Evolutionary conservation across 1,140 invertebrate genomes (phyloP).

Genomic region (Neoseiulus cucumeris): DNA sequence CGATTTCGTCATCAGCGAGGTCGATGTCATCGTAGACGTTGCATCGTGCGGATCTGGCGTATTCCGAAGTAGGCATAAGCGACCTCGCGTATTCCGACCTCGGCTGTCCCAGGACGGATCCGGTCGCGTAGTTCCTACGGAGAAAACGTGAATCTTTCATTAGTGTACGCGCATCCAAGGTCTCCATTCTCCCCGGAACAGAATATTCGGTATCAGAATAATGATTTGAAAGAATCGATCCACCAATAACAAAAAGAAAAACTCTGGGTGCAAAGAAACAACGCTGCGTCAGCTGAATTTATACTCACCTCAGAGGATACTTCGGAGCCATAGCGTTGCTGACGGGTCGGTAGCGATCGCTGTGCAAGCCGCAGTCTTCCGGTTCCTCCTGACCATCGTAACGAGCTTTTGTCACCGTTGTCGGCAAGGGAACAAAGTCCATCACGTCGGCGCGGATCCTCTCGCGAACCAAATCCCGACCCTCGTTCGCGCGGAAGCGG

Average conservation of each 20-base stretch:
- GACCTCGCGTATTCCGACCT: conserved; percentile 5
- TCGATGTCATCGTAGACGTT: not conserved
- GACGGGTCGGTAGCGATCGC: not conserved
- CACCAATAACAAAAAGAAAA: no score
- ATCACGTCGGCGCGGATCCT: conserved; percentile 1
- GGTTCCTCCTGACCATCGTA: conserved; percentile 1
- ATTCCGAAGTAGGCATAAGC: not conserved
- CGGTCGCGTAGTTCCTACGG: not conserved
- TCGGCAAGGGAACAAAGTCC: conserved; percentile 2
- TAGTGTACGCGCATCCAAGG: no score
- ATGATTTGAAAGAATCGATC: no score
- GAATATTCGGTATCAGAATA: no score
- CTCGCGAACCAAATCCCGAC: conserved; percentile 6
- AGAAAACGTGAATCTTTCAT: no score
- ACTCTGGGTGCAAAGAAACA: no score
- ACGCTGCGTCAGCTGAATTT: no score
- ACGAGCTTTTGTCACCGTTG: not conserved
- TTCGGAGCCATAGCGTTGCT: not conserved
- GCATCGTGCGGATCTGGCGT: not conserved
- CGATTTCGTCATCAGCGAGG: not conserved
- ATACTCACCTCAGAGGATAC: not conserved
- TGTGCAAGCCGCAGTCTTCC: not conserved
- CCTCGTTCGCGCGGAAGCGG: conserved; percentile 7
- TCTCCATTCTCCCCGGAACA: no score
- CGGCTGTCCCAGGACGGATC: not conserved